Percentiles rank a stretch among this genome's conserved stretches.
These are phyloP conservation scores for Pegoplata infirma DNA, from an alignment of 2,888 invertebrate genomes.

Conservation along the genomic window DNA sequence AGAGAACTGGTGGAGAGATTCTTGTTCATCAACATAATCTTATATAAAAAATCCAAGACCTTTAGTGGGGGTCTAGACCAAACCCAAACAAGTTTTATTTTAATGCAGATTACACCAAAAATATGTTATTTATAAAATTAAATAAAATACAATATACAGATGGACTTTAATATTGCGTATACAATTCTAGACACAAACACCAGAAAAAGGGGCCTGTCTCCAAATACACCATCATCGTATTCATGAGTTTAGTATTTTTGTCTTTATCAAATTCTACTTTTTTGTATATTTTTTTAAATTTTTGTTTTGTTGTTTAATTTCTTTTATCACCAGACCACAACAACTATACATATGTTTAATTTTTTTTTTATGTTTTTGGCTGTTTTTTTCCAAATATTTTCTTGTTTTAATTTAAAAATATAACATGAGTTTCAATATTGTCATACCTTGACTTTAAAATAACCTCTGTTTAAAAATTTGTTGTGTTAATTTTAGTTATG, in stretches of 20 bases:
- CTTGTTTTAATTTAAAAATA: constrained; percentile 1
- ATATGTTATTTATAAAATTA: not conserved
- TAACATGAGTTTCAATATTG: not conserved
- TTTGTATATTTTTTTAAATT: not conserved
- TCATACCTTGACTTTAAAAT: constrained; percentile 39
- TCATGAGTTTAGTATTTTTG: not conserved
- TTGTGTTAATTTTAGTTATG: too few species aligned
- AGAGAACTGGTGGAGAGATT: not conserved
- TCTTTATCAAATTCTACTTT: not conserved
- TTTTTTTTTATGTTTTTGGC: not conserved
- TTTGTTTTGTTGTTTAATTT: constrained; percentile 11
- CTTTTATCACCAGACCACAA: constrained; percentile 1
- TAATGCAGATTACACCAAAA: not conserved
- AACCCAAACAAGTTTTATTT: constrained; percentile 36
- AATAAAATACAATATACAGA: not conserved
- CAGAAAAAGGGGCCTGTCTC: constrained; percentile 30
- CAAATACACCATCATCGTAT: not conserved
- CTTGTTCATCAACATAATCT: not conserved
- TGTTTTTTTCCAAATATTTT: not conserved
- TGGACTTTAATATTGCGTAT: too few species aligned
- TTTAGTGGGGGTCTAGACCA: constrained; percentile 16
- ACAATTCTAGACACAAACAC: constrained; percentile 2
- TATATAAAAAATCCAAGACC: constrained; percentile 1
- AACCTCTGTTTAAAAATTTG: constrained; percentile 9
- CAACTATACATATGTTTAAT: not conserved